Evolutionary conservation across 2,797 vertebrate genomes (phyloP).

Genomic region (Alauda arvensis): DNA sequence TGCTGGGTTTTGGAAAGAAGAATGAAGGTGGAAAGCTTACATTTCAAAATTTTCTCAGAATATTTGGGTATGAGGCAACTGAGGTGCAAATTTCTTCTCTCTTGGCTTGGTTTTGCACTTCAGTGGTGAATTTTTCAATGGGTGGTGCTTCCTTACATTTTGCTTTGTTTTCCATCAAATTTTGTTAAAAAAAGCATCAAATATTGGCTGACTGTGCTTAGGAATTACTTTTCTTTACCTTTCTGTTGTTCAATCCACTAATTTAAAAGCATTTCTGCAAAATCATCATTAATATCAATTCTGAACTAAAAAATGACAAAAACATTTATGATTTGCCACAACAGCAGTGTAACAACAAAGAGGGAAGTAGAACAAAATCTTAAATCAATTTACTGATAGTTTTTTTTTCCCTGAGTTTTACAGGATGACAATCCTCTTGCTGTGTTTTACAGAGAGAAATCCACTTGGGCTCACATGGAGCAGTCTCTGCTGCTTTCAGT

Average conservation of each 20-base stretch:
- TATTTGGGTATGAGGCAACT: not conserved
- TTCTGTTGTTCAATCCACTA: not conserved
- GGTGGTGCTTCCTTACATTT: fast-evolving
- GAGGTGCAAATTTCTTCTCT: not conserved
- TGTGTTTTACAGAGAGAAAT: not conserved
- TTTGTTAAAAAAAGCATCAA: not conserved
- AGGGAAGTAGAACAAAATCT: not conserved
- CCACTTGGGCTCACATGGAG: not conserved
- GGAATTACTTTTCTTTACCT: not conserved
- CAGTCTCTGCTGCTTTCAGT: not conserved
- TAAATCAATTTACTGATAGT: not conserved
- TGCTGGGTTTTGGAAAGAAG: not conserved
- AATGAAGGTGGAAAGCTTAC: not conserved
- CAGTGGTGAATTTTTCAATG: not conserved
- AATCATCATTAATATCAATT: not conserved
- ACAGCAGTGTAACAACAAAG: fast-evolving
- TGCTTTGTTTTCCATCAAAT: not conserved
- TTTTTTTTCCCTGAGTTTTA: not conserved
- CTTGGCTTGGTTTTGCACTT: not conserved
- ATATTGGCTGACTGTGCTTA: not conserved
- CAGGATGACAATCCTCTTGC: not conserved
- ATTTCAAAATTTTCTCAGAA: too few species aligned
- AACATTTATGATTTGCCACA: not conserved
- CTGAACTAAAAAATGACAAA: not conserved
- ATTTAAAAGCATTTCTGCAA: not conserved